phyloP scores from a whole-genome alignment of 2,113 vertebrate species.

The Pterocles orientalis region DNA sequence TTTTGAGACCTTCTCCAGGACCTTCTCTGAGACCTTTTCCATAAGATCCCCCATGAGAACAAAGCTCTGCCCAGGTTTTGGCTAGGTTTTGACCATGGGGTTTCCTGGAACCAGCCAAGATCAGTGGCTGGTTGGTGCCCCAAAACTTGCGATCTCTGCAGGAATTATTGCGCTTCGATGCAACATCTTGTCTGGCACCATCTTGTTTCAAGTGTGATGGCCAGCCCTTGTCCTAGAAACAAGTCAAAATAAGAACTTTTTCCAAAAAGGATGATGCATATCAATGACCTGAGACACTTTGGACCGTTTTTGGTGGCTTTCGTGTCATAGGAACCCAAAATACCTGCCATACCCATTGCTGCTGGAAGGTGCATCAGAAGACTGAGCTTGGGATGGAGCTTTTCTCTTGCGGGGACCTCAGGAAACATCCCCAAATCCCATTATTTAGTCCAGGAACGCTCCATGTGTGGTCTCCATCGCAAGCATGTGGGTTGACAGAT shows the following conservation, averaged over 20 bases:
- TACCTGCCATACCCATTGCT: not conserved
- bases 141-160: not conserved
- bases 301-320: not conserved
- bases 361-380: not conserved
- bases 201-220: not conserved
- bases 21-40: not conserved
- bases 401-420: not conserved
- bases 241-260: not conserved
- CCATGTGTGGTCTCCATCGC: accelerated
- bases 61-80: not conserved
- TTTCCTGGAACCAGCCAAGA: not conserved
- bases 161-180: not conserved
- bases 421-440: not conserved
- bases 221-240: not conserved
- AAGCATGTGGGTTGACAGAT: not conserved
- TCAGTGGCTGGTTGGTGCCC: accelerated
- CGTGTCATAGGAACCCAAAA: not conserved
- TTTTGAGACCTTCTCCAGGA: not conserved
- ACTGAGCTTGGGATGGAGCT: not conserved
- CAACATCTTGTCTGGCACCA: accelerated
- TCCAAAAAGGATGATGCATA: not conserved
- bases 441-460: not conserved
- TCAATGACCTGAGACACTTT: not conserved
- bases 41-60: not conserved
- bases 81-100: not conserved